These are phyloP conservation scores for Apamea monoglypha DNA, from an alignment of 2,888 invertebrate species.

Conservation along the genomic window DNA sequence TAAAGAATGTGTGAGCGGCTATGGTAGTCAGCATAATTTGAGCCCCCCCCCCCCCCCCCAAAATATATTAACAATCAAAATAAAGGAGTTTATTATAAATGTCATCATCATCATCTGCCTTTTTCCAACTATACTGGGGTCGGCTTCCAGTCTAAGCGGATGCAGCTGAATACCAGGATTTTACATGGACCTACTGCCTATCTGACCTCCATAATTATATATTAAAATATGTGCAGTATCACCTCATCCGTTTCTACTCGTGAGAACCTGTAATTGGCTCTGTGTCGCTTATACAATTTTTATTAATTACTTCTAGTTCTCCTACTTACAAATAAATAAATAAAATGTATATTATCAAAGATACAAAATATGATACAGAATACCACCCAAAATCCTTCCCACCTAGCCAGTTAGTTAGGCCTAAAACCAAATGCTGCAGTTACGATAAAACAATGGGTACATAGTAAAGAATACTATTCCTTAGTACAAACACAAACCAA, in stretches of 20 bases:
- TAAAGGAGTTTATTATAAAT: too few species aligned
- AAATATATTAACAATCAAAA: too few species aligned
- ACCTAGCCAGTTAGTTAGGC: not conserved
- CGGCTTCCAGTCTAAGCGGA: not conserved
- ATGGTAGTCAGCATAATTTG: too few species aligned
- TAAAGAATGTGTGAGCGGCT: not conserved
- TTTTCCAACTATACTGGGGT: not conserved
- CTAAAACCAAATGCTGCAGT: not conserved
- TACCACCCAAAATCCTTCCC: not conserved
- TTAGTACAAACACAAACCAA: constrained; percentile 47
- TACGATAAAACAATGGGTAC: constrained; percentile 18
- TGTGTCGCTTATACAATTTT: too few species aligned
- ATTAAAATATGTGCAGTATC: too few species aligned
- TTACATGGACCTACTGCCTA: not conserved
- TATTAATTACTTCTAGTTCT: too few species aligned
- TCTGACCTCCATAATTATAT: too few species aligned
- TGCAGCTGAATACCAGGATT: not conserved
- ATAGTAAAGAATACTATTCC: constrained; percentile 36
- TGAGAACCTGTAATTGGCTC: too few species aligned
- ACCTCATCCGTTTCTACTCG: too few species aligned
- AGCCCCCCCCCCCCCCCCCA: too few species aligned
- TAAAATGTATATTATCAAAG: not conserved
- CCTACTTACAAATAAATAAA: too few species aligned
- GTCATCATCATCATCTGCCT: too few species aligned
- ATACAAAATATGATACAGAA: not conserved